Evolutionary conservation across 2,797 vertebrate genomes (phyloP).

Genomic region (Hipposideros larvatus): DNA sequence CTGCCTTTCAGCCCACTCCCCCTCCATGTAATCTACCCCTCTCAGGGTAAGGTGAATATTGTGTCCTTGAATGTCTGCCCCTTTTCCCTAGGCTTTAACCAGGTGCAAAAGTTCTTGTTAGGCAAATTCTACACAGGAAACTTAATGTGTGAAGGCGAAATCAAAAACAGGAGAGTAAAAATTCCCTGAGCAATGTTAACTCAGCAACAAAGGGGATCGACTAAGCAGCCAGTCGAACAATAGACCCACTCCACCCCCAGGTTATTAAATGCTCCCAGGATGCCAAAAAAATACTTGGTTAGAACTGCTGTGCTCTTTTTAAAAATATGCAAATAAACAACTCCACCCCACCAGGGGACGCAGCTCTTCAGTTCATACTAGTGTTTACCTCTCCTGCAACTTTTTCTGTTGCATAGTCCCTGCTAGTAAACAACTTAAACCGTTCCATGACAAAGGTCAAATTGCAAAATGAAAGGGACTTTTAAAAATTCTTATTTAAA

Average conservation of each 20-base stretch:
- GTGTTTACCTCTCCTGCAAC: slow-evolving; percentile 1
- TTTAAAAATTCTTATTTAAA: slow-evolving; percentile 39
- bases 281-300: not conserved
- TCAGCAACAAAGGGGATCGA: slow-evolving; percentile 13
- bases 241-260: not conserved
- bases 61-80: not conserved
- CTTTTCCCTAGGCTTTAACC: not conserved
- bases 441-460: slow-evolving; percentile 16
- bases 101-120: slow-evolving; percentile 9
- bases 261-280: slow-evolving; percentile 28
- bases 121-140: not conserved
- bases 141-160: not conserved
- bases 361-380: not conserved
- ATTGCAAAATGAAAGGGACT: slow-evolving; percentile 58
- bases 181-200: not conserved
- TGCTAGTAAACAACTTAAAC: slow-evolving; percentile 53
- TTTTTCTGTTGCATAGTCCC: slow-evolving; percentile 30
- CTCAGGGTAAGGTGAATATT: not conserved
- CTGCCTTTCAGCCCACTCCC: not conserved
- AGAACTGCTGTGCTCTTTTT: slow-evolving; percentile 23
- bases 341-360: not conserved
- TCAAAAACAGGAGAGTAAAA: not conserved
- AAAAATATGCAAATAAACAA: slow-evolving; percentile 71
- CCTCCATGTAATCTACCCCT: fast-evolving
- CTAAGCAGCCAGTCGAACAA: not conserved